Percentiles rank a stretch among this genome's conserved stretches.
These are phyloP conservation scores for Cryptus armator DNA, from an alignment of 2,888 invertebrate genomes.

Conservation along the genomic window DNA sequence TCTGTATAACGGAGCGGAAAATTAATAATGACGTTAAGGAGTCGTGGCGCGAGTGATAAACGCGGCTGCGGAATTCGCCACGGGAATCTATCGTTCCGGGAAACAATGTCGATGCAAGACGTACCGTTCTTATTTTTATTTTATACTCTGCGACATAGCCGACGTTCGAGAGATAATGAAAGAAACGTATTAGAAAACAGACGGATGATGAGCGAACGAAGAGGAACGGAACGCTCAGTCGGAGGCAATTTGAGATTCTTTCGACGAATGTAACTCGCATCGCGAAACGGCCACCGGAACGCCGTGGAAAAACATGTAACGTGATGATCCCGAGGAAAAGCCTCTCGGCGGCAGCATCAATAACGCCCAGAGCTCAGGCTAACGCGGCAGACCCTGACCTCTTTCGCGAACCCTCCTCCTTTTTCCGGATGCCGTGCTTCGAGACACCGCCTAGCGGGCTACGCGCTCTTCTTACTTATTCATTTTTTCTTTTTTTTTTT, in stretches of 20 bases:
- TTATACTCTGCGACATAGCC: too few relatives aligned
- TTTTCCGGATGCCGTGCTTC: conserved; percentile 68
- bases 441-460: conserved; percentile 50
- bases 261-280: neutral
- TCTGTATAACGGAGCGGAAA: neutral
- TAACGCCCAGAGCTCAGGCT: conserved; percentile 42
- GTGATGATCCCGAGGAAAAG: conserved; percentile 53
- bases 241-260: neutral
- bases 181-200: too few relatives aligned
- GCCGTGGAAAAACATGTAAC: conserved; percentile 5
- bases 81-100: neutral
- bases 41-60: neutral
- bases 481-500: neutral
- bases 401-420: conserved; percentile 69
- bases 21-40: conserved; percentile 39
- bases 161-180: too few relatives aligned
- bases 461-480: conserved; percentile 12
- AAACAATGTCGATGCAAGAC: neutral
- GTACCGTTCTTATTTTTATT: neutral
- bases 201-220: too few relatives aligned
- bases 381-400: conserved; percentile 71
- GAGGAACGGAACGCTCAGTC: too few relatives aligned
- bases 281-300: conserved; percentile 3
- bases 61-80: neutral
- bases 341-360: conserved; percentile 49